A percentile compares a stretch with the other conserved stretches of the same genome.
Evolutionary conservation across 2,888 invertebrate species (phyloP).

Genomic region (Synergus gifuensis): DNA sequence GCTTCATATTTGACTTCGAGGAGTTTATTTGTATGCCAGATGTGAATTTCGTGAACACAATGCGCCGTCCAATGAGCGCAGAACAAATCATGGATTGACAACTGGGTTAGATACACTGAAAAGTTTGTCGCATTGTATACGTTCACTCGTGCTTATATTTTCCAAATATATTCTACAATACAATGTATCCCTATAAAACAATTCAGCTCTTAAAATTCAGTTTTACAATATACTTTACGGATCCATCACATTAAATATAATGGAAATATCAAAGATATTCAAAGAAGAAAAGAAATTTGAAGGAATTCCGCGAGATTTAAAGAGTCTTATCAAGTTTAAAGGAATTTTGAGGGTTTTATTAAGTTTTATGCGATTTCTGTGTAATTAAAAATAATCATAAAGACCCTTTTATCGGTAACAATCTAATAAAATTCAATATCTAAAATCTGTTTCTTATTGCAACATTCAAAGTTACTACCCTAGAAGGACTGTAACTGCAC

Average conservation of each 20-base stretch:
- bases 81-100: constrained; percentile 71
- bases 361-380: background rate
- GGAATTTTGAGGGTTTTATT: too few relatives aligned
- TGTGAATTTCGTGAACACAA: constrained; percentile 64
- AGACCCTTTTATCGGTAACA: background rate
- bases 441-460: background rate
- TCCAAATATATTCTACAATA: background rate
- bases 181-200: background rate
- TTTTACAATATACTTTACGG: too few relatives aligned
- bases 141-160: constrained; percentile 34
- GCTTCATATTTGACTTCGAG: constrained; percentile 64
- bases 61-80: constrained; percentile 68
- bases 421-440: background rate
- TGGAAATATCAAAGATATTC: too few relatives aligned
- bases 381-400: background rate
- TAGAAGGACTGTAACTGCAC: background rate
- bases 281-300: too few relatives aligned
- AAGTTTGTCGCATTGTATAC: constrained; percentile 63
- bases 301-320: too few relatives aligned
- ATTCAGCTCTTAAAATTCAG: background rate
- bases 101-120: constrained; percentile 71
- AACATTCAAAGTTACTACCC: background rate
- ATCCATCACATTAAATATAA: too few relatives aligned
- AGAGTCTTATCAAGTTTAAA: too few relatives aligned
- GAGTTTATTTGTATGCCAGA: constrained; percentile 65